phyloP scores from a whole-genome alignment of 2,888 invertebrate genomes.

The Gymnocheta viridis region DNA sequence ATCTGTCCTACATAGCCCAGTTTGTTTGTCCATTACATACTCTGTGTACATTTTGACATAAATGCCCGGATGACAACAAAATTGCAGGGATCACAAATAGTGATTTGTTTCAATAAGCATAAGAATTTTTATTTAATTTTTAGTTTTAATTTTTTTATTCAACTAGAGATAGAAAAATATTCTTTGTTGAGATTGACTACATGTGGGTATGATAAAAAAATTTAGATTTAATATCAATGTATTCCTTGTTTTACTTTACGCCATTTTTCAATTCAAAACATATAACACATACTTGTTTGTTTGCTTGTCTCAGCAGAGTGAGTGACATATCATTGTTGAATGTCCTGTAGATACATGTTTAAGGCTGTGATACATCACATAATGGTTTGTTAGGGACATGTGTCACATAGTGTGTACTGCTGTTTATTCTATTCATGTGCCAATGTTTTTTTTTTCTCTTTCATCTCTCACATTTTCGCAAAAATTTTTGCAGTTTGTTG shows the following conservation, averaged over 20 bases:
- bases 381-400: constrained; percentile 69
- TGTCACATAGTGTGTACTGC: constrained; percentile 58
- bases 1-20: constrained; percentile 40
- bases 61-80: neutral
- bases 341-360: constrained; percentile 63
- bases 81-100: neutral
- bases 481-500: constrained; percentile 5
- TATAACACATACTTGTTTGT: neutral
- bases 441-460: neutral
- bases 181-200: too few species aligned
- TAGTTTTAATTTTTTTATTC: neutral
- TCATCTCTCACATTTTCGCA: constrained; percentile 15
- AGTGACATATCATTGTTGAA: constrained; percentile 53
- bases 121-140: neutral
- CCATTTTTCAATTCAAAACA: neutral
- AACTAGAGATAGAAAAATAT: neutral
- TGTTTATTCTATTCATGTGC: constrained; percentile 45
- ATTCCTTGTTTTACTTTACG: neutral
- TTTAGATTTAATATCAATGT: neutral
- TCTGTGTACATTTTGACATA: constrained; percentile 23
- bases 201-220: too few species aligned
- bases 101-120: neutral
- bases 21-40: constrained; percentile 49
- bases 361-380: constrained; percentile 67
- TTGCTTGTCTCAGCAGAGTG: neutral